These are phyloP conservation scores for Notoglanidium macrostoma DNA, from an alignment of 2,797 vertebrate genomes.

Conservation along the genomic window DNA sequence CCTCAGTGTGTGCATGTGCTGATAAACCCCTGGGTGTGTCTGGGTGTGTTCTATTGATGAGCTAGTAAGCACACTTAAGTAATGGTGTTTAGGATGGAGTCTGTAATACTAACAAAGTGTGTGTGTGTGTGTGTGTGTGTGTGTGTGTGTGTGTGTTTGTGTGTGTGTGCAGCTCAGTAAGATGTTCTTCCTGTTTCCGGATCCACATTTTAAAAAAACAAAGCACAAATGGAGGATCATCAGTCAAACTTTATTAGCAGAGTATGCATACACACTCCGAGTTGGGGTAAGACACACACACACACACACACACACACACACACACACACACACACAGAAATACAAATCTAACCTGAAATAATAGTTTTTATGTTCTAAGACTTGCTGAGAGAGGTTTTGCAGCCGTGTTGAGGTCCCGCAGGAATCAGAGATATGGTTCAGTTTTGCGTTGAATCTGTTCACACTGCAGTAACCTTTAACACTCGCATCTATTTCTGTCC, in stretches of 20 bases:
- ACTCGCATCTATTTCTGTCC: conserved; percentile 68
- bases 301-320: not conserved
- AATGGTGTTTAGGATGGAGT: too few species aligned
- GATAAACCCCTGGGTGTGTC: too few species aligned
- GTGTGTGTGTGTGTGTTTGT: not conserved
- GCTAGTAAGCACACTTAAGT: not conserved
- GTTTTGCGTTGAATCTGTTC: not conserved
- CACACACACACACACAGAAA: not conserved
- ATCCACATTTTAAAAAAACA: conserved; percentile 94
- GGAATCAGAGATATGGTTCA: not conserved
- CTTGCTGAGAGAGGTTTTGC: not conserved
- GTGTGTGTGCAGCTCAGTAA: conserved; percentile 79
- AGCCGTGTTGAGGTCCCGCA: not conserved
- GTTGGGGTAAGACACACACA: conserved; percentile 75
- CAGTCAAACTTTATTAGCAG: conserved; percentile 86
- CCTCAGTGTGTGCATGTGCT: too few species aligned
- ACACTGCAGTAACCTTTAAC: too few species aligned
- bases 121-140: not conserved
- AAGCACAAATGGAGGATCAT: conserved; percentile 97
- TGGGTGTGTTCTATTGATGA: not conserved
- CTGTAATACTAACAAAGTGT: not conserved
- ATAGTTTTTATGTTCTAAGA: not conserved
- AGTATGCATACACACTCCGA: conserved; percentile 87
- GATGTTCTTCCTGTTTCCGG: conserved; percentile 96
- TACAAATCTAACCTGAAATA: not conserved